Base-by-base conservation (phyloP, 2,113 vertebrate species). In the Odocoileus hemionus region DNA sequence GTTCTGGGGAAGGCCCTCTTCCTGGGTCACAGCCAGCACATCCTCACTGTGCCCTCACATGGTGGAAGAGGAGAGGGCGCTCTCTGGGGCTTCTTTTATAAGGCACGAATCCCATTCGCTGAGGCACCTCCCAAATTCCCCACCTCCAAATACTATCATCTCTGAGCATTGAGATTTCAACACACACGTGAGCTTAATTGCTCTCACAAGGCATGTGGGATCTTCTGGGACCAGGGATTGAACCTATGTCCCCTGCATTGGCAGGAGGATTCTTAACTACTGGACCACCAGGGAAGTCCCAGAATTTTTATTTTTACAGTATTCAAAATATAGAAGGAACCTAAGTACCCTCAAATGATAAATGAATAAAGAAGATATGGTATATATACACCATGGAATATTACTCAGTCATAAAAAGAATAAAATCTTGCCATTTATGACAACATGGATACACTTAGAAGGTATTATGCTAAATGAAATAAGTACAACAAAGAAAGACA, bases 21-120 rank as follows among this genome's bases (percentile, higher is more conserved):
- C 36, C 50, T n/a, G 47, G 39, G 26, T n/a, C 87, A 78, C 5
- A 55, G 54, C 45, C n/a, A 47, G 3, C 21, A 11, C 39, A 12
- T 58, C 45, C 70, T 79, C 13, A 1, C 28, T 58, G 45, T 17
- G 39, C 25, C 39, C 8, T 90, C 36, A 90, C 39, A 2, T 11
- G 21, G 21, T n/a, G 36, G 87, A 33, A 74, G 25, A 4, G 0
- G 0, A 0, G 7, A 11, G 13, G 14, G 43, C n/a, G 30, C 70
- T 47, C 19, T n/a, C 54, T 58, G 39, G 30, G 23, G 28, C 9
- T 25, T 47, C 70, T 91, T 45, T 78, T 19, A 28, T 13, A 47
- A 47, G 54, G 30, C 21, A 11, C 9, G 1, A 26, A n/a, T 47
- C 54, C 30, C 39, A 11, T 33, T 57, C 52, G 7, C 28, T 23